These are phyloP conservation scores for Drosophila monieri DNA, from an alignment of 2,888 invertebrate species.

Conservation along the genomic window DNA sequence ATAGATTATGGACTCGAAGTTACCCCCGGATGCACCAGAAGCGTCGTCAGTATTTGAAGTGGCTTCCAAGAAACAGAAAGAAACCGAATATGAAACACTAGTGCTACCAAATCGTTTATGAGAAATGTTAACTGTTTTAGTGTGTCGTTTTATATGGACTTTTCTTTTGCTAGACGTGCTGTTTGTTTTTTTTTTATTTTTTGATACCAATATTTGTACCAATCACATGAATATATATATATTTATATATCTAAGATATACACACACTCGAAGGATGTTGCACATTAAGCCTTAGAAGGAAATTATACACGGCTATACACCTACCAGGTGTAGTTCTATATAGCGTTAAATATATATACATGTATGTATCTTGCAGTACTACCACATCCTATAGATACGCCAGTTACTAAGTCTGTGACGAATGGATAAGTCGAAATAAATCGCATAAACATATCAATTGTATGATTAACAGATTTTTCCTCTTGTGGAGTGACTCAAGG, in stretches of 20 bases:
- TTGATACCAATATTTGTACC: constrained; percentile 19
- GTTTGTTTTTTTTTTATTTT: constrained; percentile 27
- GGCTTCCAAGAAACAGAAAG: constrained; percentile 19
- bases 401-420: constrained; percentile 25
- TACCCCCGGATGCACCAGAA: constrained; percentile 4
- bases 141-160: constrained; percentile 39
- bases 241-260: constrained; percentile 27
- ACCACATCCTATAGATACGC: constrained; percentile 12
- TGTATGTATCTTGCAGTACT: not conserved
- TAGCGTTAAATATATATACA: constrained; percentile 9
- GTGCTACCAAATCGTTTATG: constrained; percentile 34
- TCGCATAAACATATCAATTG: constrained; percentile 36
- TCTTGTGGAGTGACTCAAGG: too few relatives aligned
- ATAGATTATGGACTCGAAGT: constrained; percentile 12
- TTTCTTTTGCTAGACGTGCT: constrained; percentile 37
- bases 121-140: constrained; percentile 40
- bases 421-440: constrained; percentile 32
- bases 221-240: constrained; percentile 17
- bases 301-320: constrained; percentile 26
- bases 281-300: constrained; percentile 16
- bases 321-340: constrained; percentile 19
- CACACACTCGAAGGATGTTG: constrained; percentile 9
- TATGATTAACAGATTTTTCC: not conserved
- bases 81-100: constrained; percentile 21
- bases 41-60: constrained; percentile 6